Evolutionary conservation across 2,113 vertebrate species (phyloP).

Genomic region (Rattus rattus): DNA sequence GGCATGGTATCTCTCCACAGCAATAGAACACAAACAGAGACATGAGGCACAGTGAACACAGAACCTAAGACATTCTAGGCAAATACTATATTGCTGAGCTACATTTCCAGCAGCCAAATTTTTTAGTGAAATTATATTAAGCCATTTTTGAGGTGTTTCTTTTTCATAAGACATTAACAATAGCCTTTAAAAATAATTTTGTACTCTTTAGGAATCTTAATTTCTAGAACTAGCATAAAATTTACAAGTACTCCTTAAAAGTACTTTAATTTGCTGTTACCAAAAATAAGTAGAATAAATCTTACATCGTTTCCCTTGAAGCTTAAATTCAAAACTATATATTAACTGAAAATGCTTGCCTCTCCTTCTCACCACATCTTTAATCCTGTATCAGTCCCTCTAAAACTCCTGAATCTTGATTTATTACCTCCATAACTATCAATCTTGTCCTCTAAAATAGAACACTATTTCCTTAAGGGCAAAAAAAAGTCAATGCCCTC

Average conservation of each 20-base stretch:
- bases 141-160: neutral
- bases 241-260: neutral
- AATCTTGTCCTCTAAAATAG: neutral
- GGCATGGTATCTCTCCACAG: neutral
- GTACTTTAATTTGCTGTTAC: neutral
- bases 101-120: neutral
- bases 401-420: neutral
- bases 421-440: neutral
- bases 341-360: neutral
- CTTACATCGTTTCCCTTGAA: neutral
- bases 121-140: neutral
- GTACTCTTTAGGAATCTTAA: neutral
- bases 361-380: neutral
- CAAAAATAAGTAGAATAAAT: neutral
- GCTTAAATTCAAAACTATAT: neutral
- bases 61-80: neutral
- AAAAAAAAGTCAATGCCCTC: neutral
- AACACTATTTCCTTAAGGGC: neutral
- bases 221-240: neutral
- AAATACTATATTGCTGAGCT: neutral
- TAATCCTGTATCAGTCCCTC: neutral
- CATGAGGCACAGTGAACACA: neutral
- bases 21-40: neutral
- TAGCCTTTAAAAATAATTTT: neutral
- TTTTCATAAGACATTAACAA: neutral